These are phyloP conservation scores for Condylostylus longicornis DNA, from an alignment of 1,140 invertebrate genomes.

Conservation along the genomic window DNA sequence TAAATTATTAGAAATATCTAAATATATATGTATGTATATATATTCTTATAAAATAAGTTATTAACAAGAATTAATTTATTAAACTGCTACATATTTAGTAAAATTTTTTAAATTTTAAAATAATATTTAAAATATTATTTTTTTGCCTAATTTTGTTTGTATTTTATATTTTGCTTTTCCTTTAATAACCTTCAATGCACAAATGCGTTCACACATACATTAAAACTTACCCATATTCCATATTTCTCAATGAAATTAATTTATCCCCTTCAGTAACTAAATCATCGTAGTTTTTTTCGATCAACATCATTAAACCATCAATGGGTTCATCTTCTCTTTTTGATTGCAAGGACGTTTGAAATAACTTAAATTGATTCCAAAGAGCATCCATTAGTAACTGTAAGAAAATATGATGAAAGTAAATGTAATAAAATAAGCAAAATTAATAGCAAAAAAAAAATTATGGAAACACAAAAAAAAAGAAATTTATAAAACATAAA, in stretches of 20 bases:
- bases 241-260: conserved; percentile 21
- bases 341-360: conserved; percentile 24
- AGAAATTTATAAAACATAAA: background rate
- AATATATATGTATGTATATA: no score
- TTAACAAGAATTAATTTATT: no score
- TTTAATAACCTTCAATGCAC: no score
- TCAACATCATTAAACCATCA: conserved; percentile 26
- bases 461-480: background rate
- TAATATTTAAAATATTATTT: no score
- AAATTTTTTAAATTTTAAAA: no score
- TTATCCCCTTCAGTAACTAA: conserved; percentile 27
- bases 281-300: conserved; percentile 29
- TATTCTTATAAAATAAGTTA: no score
- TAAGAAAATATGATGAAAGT: conserved; percentile 2
- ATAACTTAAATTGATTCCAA: conserved; percentile 26
- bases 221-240: conserved; percentile 19
- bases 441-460: background rate
- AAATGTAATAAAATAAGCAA: background rate
- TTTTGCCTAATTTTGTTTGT: no score
- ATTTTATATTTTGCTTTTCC: no score
- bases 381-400: conserved; percentile 22
- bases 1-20: no score
- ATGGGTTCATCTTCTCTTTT: conserved; percentile 27
- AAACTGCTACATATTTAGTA: no score
- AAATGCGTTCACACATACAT: background rate